Evolutionary conservation across 2,113 vertebrate genomes (phyloP).

Genomic region (Deroptyus accipitrinus): DNA sequence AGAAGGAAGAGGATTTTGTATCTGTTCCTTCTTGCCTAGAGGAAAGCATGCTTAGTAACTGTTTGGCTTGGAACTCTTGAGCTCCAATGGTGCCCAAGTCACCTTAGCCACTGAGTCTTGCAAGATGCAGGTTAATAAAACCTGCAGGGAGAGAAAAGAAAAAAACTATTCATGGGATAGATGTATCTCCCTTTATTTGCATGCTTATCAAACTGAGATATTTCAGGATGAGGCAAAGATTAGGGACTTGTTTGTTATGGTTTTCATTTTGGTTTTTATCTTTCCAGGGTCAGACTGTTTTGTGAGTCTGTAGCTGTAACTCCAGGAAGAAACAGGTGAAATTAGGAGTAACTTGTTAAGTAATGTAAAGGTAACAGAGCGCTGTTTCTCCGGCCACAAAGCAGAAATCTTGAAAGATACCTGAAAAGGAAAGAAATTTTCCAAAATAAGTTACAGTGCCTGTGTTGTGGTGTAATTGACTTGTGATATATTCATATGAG

Average conservation of each 20-base stretch:
- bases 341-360: neutral
- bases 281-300: neutral
- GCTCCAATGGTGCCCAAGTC: neutral
- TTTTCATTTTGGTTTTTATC: neutral
- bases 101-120: neutral
- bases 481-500: neutral
- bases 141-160: neutral
- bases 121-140: neutral
- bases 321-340: slow-evolving; percentile 5
- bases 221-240: neutral
- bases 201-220: neutral
- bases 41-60: neutral
- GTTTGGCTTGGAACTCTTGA: neutral
- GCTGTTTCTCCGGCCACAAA: neutral
- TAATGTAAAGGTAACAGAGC: neutral
- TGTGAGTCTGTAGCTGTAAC: neutral
- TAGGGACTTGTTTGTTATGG: neutral
- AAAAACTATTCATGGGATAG: neutral
- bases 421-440: neutral
- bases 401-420: neutral
- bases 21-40: neutral
- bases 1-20: neutral
- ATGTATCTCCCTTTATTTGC: neutral
- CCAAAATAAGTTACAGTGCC: neutral
- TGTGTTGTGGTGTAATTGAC: neutral